Conservation (phyloP, 1,140 invertebrate genomes). For the Cotesia typhae region DNA sequence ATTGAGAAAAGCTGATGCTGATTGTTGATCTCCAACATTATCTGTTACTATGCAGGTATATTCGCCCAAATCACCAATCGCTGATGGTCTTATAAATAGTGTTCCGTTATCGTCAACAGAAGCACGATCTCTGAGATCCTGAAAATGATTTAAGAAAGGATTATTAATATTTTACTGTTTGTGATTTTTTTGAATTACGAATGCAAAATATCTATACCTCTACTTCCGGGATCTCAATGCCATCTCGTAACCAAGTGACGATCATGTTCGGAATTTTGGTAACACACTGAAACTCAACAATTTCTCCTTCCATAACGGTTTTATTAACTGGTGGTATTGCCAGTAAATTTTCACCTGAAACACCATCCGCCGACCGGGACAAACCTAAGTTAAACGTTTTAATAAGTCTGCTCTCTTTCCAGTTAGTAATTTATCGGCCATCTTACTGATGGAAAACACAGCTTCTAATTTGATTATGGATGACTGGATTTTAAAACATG, state of each 20-base stretch:
- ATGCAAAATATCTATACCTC: conserved; percentile 46
- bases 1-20: conserved; percentile 88
- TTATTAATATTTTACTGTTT: neutral
- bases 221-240: conserved; percentile 69
- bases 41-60: conserved; percentile 90
- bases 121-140: conserved; percentile 73
- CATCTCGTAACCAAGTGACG: conserved; percentile 78
- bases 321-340: conserved; percentile 86
- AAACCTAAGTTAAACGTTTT: conserved; percentile 65
- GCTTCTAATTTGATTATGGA: neutral
- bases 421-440: conserved; percentile 56
- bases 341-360: conserved; percentile 84
- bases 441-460: neutral
- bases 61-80: conserved; percentile 85
- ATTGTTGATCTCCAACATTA: conserved; percentile 81
- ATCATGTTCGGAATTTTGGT: conserved; percentile 72
- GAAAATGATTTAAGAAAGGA: neutral
- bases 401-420: conserved; percentile 59
- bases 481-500: too few relatives aligned
- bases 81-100: conserved; percentile 77
- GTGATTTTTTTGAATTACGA: neutral
- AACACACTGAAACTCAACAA: conserved; percentile 83
- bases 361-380: conserved; percentile 59
- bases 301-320: conserved; percentile 86
- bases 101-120: conserved; percentile 75